Evolutionary conservation across 2,888 invertebrate species (phyloP).

Genomic region (Polydrusus pterygomalis): DNA sequence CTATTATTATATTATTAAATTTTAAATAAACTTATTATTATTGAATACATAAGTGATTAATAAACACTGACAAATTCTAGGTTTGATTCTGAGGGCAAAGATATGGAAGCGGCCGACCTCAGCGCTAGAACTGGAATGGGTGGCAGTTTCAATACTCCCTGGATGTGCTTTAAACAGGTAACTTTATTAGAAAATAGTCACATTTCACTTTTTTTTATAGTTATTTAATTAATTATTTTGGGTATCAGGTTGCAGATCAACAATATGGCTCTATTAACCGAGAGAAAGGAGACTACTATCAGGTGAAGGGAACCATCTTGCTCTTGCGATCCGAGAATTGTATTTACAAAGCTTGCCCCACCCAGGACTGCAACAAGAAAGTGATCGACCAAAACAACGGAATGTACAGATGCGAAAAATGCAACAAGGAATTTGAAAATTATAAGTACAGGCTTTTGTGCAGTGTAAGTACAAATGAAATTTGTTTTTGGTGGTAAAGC

Average conservation of each 20-base stretch:
- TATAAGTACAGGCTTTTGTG: slow-evolving; percentile 91
- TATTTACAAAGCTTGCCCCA: slow-evolving; percentile 94
- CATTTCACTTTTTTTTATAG: not conserved
- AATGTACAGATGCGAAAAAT: slow-evolving; percentile 95
- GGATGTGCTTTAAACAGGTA: slow-evolving; percentile 84
- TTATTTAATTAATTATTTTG: not conserved
- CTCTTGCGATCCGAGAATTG: slow-evolving; percentile 88
- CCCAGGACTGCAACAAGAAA: slow-evolving; percentile 95
- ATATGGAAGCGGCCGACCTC: slow-evolving; percentile 78
- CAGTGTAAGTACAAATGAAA: slow-evolving; percentile 75
- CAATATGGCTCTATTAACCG: slow-evolving; percentile 78
- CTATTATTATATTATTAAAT: too few species aligned
- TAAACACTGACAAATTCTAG: slow-evolving; percentile 39
- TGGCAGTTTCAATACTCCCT: slow-evolving; percentile 73
- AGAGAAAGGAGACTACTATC: slow-evolving; percentile 89
- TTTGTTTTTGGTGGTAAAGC: too few species aligned
- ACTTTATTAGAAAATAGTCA: not conserved
- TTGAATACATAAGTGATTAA: too few species aligned
- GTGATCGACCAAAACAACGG: slow-evolving; percentile 91
- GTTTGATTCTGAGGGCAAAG: slow-evolving; percentile 85
- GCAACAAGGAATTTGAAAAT: slow-evolving; percentile 87
- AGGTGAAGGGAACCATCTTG: slow-evolving; percentile 85
- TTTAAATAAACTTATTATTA: too few species aligned
- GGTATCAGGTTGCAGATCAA: slow-evolving; percentile 69
- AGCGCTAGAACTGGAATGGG: slow-evolving; percentile 72